Evolutionary conservation across 2,888 invertebrate genomes (phyloP), one percentile per base, ranked within the genome.

Genomic region (Oligia latruncula): DNA sequence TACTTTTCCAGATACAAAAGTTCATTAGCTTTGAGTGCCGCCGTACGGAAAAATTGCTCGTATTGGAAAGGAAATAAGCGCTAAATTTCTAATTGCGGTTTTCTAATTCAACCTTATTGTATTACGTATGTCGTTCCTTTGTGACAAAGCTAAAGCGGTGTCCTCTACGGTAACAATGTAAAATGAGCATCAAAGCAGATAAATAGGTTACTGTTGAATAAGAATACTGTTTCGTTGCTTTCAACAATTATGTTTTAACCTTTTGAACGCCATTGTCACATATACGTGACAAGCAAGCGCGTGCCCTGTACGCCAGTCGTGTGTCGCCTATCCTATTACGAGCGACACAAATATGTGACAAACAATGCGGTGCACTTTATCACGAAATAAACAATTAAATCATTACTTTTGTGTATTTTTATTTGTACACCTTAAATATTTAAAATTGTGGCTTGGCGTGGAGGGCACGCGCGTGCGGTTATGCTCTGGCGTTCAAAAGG

Each of bases 111-210:
- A 81, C 71, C 29, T 15, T 71, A 83, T 77, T 71, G 66, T 67
- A 62, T 77, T 83, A 83, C 62, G 60, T n/a, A 29, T 71, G 78
- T 77, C 62, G 81, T 81, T 64, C 71, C 67, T 81, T 83, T 83
- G 77, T 17, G 49, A 58, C 17, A 55, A 20, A 40, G 11, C 15
- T 49, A 43, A 74, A 82, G 49, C 23, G 49, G 35, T 46, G 52
- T 58, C 49, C 6, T n/a, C 62, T 77, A 29, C 15, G 17, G 4
- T 46, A 71, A 71, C 71, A 67, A 83, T 11, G 83, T 67, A 77
- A 81, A 77, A 77, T 71, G 78, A 83, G 15, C 62, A 67, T 71
- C 78, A 81, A 83, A 83, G 62, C 1, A 17, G 52, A 40, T n/a
- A 65, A 46, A 66, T 58, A 58, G 4, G 40, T 55, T 23, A n/a